These are phyloP conservation scores for Nothobranchius furzeri DNA, from an alignment of 2,113 vertebrate genomes.

Conservation along the genomic window DNA sequence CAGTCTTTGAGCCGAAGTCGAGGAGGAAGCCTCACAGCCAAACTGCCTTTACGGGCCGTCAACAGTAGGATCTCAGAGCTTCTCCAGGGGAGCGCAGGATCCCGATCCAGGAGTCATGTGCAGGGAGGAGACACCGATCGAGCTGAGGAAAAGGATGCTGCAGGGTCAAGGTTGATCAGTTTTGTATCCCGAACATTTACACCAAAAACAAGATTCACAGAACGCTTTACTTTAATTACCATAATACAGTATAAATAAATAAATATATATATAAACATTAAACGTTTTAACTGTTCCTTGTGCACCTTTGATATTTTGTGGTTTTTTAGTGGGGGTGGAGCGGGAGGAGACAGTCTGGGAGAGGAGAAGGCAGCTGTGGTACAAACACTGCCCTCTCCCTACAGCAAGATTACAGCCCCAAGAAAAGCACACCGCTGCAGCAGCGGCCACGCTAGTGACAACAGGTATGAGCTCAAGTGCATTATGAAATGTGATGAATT, in stretches of 20 bases:
- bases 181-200: background rate
- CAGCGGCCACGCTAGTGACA: conserved; percentile 96
- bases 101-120: conserved; percentile 71
- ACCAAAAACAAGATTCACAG: background rate
- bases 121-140: conserved; percentile 67
- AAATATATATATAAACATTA: background rate
- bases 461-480: conserved; percentile 57
- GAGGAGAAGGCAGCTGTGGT: conserved; percentile 82
- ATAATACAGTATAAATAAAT: background rate
- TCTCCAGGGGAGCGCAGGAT: conserved; percentile 83
- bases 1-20: conserved; percentile 92
- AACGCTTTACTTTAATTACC: background rate
- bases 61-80: conserved; percentile 95
- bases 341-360: conserved; percentile 31
- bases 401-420: conserved; percentile 97
- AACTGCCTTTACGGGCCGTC: conserved; percentile 89
- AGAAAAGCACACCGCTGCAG: conserved; percentile 93
- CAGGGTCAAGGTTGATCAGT: conserved; percentile 38
- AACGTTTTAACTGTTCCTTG: background rate
- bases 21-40: conserved; percentile 85
- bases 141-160: conserved; percentile 55
- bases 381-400: conserved; percentile 92
- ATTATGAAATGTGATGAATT: background rate
- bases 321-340: conserved; percentile 52
- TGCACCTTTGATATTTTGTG: background rate